Evolutionary conservation across 1,140 invertebrate genomes (phyloP).

Genomic region (Portunus trituberculatus): DNA sequence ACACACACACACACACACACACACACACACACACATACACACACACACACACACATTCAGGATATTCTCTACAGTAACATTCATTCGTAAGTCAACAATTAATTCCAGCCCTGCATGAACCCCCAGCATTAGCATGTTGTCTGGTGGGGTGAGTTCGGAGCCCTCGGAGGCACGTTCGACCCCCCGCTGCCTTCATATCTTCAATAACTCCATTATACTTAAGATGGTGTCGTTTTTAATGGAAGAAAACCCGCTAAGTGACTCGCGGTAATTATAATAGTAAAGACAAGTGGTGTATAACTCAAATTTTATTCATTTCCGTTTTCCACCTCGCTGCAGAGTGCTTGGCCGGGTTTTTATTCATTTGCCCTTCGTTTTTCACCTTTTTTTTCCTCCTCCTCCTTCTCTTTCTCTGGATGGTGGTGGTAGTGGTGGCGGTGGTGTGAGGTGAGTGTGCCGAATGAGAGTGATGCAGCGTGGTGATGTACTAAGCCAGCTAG

Average conservation of each 20-base stretch:
- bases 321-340: not conserved
- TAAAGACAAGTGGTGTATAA: not conserved
- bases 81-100: not conserved
- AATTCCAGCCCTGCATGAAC: not conserved
- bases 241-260: not conserved
- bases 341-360: not conserved
- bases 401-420: not conserved
- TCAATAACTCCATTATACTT: constrained; percentile 12
- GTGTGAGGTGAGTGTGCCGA: not conserved
- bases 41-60: not conserved
- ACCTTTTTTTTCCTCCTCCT: not conserved
- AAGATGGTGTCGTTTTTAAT: not conserved
- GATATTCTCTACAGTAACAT: not conserved
- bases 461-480: not conserved
- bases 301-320: not conserved
- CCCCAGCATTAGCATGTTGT: not conserved
- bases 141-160: not conserved
- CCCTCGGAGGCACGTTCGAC: not conserved
- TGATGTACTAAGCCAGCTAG: not conserved
- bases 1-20: constrained; percentile 17
- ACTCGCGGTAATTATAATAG: not conserved
- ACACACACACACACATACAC: constrained; percentile 7
- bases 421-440: not conserved
- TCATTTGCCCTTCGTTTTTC: not conserved
- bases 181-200: not conserved